Evolutionary conservation across 2,888 invertebrate genomes (phyloP), one percentile per base, ranked within the genome.

Genomic region (Geophilus truncorum): DNA sequence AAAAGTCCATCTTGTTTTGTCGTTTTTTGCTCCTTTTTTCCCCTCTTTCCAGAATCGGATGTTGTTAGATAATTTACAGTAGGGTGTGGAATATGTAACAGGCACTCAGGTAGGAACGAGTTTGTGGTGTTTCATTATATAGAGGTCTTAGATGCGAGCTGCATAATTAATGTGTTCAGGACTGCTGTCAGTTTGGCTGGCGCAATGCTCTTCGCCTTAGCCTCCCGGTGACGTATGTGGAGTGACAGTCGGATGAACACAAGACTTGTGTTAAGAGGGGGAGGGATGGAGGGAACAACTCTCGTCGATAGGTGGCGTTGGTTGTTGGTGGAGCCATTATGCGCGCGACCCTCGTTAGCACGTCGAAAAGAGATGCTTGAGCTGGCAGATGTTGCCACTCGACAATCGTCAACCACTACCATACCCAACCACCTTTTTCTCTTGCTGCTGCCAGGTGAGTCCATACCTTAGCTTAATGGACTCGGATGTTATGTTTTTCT

Each of bases 91-190:
- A 51, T 51, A 51, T 51, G 51, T 51, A 51, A 51, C 51, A 51
- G 51, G 51, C 51, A 51, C 51, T 51, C 51, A 51, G 51, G 51
- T 51, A 51, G 51, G 51, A 51, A 51, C 51, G 51, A 51, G 51
- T 51, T 51, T 51, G 51, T 51, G 51, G 51, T 51, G 51, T 51
- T 51, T 51, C 51, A 51, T 51, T 51, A 51, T 51, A 51, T 21
- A 51, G 51, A 51, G 51, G 51, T 51, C 51, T 51, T 51, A 51
- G 51, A 51, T 51, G 51, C 51, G 18, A 51, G 51, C 51, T 34
- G 78, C 78, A 77, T 77, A 77, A 77, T 77, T 77, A 77, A 77
- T 77, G 78, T 36, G 78, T 77, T 77, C 78, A 77, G 36, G 78
- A 77, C 78, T 77, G 78, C 78, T 77, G 78, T 77, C 78, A 77